Evolutionary conservation across 1,140 invertebrate genomes (phyloP), one percentile per base, ranked within the genome.

Genomic region (Listronotus oregonensis): DNA sequence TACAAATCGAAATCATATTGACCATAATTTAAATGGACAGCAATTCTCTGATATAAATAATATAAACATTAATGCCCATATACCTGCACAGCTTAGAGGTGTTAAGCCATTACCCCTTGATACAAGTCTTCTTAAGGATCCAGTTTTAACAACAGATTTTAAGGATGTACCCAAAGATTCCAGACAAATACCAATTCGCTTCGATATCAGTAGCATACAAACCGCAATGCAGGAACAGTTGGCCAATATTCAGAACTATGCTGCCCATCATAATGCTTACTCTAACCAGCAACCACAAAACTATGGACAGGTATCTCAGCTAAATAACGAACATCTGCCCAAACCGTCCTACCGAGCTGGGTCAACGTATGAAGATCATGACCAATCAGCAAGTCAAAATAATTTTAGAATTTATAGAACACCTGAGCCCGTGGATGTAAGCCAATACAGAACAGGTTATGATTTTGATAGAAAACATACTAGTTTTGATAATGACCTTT

Each of bases 111-210:
- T 64, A 37, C 62, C 62, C 17, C 9, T 64, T 0, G 62, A 64
- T 14, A 64, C 62, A 43, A 64, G 62, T 50, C 27, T 64, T 14
- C 32, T 64, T 12, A 52, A 64, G 49, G 62, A 64, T 12, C 52
- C 62, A 47, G 54, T 64, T 18, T 51, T 64, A 15, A 64, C 54
- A 11, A 64, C 62, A n/a, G 17, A 18, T 31, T 9, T 42, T 17
- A 47, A 57, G 39, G 21, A 44, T n/a, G 17, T 17, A 8, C 3
- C 50, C 8, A 44, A 63, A 46, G n/a, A 54, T 15, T 34, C 47
- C 1, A 39, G 27, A 50, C 18, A 54, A 6, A 54, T 64, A 42
- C 62, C 62, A 8, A 64, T 64, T 40, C 62, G 56, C 27, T 64
- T 64, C 40, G 62, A 64, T 40, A 17, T 64, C 17, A 12, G 62